Percentiles rank a stretch among this genome's conserved stretches.
These are phyloP conservation scores for Tipula helvola DNA, from an alignment of 2,888 invertebrate species.

Conservation along the genomic window DNA sequence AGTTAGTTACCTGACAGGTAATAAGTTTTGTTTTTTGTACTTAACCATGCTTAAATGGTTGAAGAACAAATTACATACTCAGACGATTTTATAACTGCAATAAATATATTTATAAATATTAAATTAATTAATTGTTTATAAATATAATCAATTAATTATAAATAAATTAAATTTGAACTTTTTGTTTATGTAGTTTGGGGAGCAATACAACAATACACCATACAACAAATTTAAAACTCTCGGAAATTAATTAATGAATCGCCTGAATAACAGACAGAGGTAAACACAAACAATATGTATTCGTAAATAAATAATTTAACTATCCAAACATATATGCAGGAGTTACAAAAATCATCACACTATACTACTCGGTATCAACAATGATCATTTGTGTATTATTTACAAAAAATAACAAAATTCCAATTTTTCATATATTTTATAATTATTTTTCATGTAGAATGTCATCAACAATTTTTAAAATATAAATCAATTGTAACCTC, in stretches of 20 bases:
- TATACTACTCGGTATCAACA: not conserved
- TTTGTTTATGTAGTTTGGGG: not conserved
- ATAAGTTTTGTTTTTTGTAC: not conserved
- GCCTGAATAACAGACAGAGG: not conserved
- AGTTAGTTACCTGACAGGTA: not conserved
- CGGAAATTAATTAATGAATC: not conserved
- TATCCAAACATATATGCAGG: not conserved
- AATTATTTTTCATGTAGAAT: not conserved
- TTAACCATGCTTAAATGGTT: not conserved
- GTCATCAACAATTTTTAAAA: not conserved
- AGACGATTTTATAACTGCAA: not conserved
- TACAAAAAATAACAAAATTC: not conserved
- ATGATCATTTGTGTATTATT: not conserved
- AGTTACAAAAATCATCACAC: not conserved
- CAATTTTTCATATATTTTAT: not conserved
- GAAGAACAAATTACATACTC: not conserved
- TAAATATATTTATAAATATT: not conserved
- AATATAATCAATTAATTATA: not conserved
- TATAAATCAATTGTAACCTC: not conserved
- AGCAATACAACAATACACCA: not conserved
- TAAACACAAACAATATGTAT: not conserved
- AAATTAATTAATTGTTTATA: not conserved
- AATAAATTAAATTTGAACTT: not conserved
- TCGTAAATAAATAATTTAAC: not conserved
- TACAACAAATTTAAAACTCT: not conserved